Evolutionary conservation across 2,113 vertebrate species (phyloP).

Genomic region (Zosterops pallidus): DNA sequence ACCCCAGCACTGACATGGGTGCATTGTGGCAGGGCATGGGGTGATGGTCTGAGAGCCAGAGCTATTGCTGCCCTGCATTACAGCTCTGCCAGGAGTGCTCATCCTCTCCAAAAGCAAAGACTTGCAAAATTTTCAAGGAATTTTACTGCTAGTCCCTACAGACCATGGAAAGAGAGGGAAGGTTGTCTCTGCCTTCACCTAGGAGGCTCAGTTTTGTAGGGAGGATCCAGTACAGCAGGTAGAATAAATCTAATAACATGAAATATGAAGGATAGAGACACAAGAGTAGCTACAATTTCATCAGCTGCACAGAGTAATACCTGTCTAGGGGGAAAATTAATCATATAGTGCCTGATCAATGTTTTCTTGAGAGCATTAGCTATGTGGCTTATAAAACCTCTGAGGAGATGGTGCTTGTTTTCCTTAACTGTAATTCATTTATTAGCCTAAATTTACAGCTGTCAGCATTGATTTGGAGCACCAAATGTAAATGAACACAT

Average conservation of each 20-base stretch:
- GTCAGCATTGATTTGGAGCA: conserved; percentile 63
- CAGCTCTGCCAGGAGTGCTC: neutral
- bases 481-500: neutral
- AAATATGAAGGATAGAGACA: conserved; percentile 45
- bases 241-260: conserved; percentile 23
- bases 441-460: conserved; percentile 70
- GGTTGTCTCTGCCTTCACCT: neutral
- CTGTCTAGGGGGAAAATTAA: conserved; percentile 45
- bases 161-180: neutral
- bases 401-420: conserved; percentile 47
- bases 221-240: neutral
- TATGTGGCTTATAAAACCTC: conserved; percentile 19
- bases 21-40: fast-evolving
- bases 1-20: neutral
- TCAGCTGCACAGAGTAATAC: conserved; percentile 7
- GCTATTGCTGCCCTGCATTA: neutral
- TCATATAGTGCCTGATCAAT: conserved; percentile 34
- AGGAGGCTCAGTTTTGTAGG: neutral
- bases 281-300: conserved; percentile 39
- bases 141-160: neutral
- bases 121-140: neutral
- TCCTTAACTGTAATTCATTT: conserved; percentile 64
- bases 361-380: conserved; percentile 48
- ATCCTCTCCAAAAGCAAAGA: neutral
- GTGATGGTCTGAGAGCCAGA: neutral